Base-by-base conservation (phyloP, 2,888 invertebrate species). In the Andrena hattorfiana region DNA sequence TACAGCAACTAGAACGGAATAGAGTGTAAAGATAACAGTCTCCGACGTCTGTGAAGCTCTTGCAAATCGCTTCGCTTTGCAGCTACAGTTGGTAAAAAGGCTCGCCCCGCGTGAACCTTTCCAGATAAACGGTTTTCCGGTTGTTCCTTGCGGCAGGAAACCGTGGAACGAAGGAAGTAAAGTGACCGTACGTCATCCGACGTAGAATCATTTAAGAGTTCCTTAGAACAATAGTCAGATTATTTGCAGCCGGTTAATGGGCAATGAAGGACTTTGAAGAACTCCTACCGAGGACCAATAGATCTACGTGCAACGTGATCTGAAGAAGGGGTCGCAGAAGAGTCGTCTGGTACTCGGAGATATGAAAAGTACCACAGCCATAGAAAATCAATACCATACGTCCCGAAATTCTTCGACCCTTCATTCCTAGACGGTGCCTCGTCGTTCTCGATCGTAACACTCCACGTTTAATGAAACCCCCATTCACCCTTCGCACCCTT, bases 21-120 rank as follows among this genome's bases (percentile, higher is more conserved):
- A 20, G 42, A 42, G 23, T 63, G 13, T 32, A 71, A 78, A 70
- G 28, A 54, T 23, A 62, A 71, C 70, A 13, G 59, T 30, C 66
- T 16, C 59, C 23, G 28, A 63, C 54, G 48, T 68, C 26, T 56
- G 28, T n/a, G 35, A 67, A 62, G 8, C 48, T 51, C 26, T 13
- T 64, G 59, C 62, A 62, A 74, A 86, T 83, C 66, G 77, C 30
- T 80, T 66, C 51, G 30, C 66, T 66, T 30, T 28, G 28, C 20
- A 13, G 23, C 66, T 28, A 13, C 49, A 35, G 49, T 26, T 56
- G 49, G 51, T 35, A 23, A 60, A 48, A 62, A 20, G 13, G 0
- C 7, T 10, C 23, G 8, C 13, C 5, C 10, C 7, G n/a, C 54
- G 26, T 2, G 10, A 49, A 66, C 28, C 62, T 20, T 32, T 32